Evolutionary conservation across 1,140 invertebrate genomes (phyloP), one percentile per base, ranked within the genome.

Genomic region (Macrosteles quadrilineatus): DNA sequence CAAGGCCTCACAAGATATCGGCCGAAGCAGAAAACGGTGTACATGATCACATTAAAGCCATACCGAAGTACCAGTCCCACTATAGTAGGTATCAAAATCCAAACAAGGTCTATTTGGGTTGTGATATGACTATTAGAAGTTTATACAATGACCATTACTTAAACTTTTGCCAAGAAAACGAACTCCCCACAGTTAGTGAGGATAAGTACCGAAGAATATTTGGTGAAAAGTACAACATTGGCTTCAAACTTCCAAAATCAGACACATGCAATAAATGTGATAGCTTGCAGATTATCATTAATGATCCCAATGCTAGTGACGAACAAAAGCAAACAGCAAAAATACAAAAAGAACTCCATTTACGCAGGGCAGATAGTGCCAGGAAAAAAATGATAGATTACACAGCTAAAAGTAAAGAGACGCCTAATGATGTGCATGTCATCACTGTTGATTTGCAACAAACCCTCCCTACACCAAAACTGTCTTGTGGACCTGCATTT

Each of bases 221-320:
- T 68, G 40, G 36, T 29, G 43, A 36, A 68, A 0, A 71, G 30
- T 69, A 70, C 21, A 71, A 71, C 40, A 23, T 71, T 11, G 30
- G 50, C 19, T 69, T 71, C 36, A 40, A 71, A 32, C 50, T 25
- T 31, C 70, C 70, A 31, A 11, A 55, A 12, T 53, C 66, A 11
- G 70, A 71, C 40, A 69, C 70, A 40, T 68, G 50, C 67, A 40
- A 27, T 1, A 62, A n/a, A 23, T 71, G 53, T 71, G 67, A 69
- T 31, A 62, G 67, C 1, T 21, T 68, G n/a, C 27, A 36, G 0
- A 57, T 59, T 11, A 64, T 31, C 23, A 71, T 71, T 27, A 62
- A 9, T 29, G 21, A 62, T 6, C n/a, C 27, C 19, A 30, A 23
- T 6, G 27, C 27, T 25, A 19, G 27, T 27, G 30, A 59, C 11